Evolutionary conservation across 2,113 vertebrate genomes (phyloP).

Genomic region (Rhodinocichla rosea): DNA sequence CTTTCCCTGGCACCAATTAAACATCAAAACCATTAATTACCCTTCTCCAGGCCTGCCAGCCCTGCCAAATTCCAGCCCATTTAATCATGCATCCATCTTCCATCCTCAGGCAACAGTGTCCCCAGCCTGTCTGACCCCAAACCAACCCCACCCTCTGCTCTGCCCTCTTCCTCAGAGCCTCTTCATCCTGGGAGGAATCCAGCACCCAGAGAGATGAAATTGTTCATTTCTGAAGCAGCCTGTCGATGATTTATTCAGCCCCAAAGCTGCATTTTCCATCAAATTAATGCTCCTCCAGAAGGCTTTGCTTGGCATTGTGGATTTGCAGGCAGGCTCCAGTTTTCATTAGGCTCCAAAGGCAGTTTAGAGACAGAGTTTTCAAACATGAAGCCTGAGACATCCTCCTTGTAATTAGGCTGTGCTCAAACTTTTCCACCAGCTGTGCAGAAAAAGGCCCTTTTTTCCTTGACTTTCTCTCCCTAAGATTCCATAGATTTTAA

Average conservation of each 20-base stretch:
- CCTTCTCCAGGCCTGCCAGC: neutral
- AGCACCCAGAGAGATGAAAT: neutral
- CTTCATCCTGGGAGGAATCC: neutral
- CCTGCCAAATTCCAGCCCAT: neutral
- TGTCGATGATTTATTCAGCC: neutral
- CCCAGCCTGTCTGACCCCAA: neutral
- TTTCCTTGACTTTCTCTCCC: neutral
- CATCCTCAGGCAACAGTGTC: neutral
- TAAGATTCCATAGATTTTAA: neutral
- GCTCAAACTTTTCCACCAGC: neutral
- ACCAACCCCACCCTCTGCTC: neutral
- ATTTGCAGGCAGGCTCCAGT: neutral
- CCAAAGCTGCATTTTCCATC: neutral
- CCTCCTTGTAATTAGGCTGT: neutral
- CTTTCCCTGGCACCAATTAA: neutral
- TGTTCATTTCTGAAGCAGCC: neutral
- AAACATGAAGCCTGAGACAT: neutral
- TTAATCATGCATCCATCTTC: accelerated
- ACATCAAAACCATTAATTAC: neutral
- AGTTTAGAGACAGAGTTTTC: neutral
- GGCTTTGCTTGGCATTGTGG: neutral
- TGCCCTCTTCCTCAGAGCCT: neutral
- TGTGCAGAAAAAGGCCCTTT: neutral
- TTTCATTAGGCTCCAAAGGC: neutral
- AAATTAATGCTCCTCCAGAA: neutral